These are phyloP conservation scores for Thaleichthys pacificus DNA, from an alignment of 2,797 vertebrate species.

Conservation along the genomic window DNA sequence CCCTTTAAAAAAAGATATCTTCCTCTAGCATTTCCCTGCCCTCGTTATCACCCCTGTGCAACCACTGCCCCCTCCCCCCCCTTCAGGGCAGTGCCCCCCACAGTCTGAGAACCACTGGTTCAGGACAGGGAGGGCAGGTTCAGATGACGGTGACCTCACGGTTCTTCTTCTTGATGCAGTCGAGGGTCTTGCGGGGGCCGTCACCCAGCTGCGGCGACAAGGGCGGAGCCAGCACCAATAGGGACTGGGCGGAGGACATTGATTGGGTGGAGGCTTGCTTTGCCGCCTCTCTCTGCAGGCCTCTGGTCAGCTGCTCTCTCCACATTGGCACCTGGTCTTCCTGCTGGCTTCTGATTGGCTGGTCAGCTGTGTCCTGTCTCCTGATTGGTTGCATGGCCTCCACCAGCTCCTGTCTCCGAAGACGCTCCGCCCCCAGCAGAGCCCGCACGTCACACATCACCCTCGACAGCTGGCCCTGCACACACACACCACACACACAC, in stretches of 20 bases:
- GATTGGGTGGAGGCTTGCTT: slow-evolving; percentile 52
- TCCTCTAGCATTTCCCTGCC: no score
- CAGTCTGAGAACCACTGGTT: no score
- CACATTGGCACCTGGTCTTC: slow-evolving; percentile 7
- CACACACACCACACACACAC: neutral
- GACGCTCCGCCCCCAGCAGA: slow-evolving; percentile 81
- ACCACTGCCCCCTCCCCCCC: no score
- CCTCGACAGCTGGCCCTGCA: slow-evolving; percentile 83
- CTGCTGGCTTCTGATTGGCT: slow-evolving; percentile 35
- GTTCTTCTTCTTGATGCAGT: slow-evolving; percentile 83
- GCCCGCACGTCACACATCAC: slow-evolving; percentile 83
- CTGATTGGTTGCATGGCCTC: slow-evolving; percentile 73
- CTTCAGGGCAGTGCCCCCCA: no score
- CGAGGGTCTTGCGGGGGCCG: slow-evolving; percentile 70
- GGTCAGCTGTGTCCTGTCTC: slow-evolving; percentile 31
- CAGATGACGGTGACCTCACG: slow-evolving; percentile 81
- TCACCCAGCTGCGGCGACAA: slow-evolving; percentile 62
- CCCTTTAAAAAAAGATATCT: no score
- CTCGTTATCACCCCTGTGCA: no score
- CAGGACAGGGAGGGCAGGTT: slow-evolving; percentile 17
- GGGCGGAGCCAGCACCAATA: slow-evolving; percentile 27
- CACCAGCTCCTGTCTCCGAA: slow-evolving; percentile 83
- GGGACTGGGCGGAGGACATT: slow-evolving; percentile 46
- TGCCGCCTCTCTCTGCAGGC: slow-evolving; percentile 72
- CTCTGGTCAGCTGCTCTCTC: slow-evolving; percentile 52